A percentile compares a stretch with the other conserved stretches of the same genome.
phyloP scores from a whole-genome alignment of 2,113 vertebrate species.

The Phyllostomus discolor region DNA sequence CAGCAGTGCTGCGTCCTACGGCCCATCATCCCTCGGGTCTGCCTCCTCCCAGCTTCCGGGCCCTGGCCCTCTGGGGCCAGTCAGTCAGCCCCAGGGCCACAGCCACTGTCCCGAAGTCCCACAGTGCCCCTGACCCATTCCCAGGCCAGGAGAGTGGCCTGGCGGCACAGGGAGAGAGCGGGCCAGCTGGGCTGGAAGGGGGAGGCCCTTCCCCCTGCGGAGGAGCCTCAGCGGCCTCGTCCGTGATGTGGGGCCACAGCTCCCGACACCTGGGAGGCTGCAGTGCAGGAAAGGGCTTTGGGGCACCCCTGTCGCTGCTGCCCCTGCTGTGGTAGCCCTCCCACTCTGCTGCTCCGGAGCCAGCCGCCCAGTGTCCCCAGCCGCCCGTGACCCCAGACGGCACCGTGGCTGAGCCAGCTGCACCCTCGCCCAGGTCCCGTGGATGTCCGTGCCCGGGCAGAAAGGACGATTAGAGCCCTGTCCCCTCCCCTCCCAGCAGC shows the following conservation, averaged over 20 bases:
- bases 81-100: background rate
- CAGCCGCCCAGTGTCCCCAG: background rate
- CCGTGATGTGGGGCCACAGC: background rate
- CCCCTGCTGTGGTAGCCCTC: background rate
- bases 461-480: background rate
- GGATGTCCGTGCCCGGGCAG: conserved; percentile 76
- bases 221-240: background rate
- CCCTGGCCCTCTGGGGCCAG: background rate
- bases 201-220: too few relatives aligned
- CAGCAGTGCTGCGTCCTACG: rapidly evolving
- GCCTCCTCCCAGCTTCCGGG: background rate
- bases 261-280: background rate
- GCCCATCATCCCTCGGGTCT: too few relatives aligned
- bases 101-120: background rate
- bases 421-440: conserved; percentile 77
- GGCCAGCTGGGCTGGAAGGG: background rate
- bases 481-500: background rate
- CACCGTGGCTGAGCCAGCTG: conserved; percentile 80
- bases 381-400: background rate
- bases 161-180: background rate
- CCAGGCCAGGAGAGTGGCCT: background rate
- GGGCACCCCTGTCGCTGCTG: background rate
- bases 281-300: background rate
- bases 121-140: background rate
- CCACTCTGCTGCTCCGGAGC: background rate